Evolutionary conservation across 1,140 invertebrate genomes (phyloP), one percentile per base, ranked within the genome.

Genomic region (Onthophagus taurus): DNA sequence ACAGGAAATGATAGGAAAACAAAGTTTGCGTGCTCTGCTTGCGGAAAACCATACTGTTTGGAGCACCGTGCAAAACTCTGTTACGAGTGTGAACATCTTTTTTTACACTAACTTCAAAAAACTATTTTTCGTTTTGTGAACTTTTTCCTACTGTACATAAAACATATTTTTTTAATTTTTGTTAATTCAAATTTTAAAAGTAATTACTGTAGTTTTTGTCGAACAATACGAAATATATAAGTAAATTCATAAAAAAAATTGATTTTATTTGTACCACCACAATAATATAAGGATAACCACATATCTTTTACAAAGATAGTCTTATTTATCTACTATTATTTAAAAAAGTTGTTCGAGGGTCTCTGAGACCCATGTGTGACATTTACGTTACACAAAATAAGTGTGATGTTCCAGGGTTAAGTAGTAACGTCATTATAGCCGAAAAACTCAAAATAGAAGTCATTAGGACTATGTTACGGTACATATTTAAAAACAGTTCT

Each of bases 321-420:
- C 11, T 12, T 14, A 31, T 31, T 31, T n/a, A 12, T 11, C 30
- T 36, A 20, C 23, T 36, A n/a, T 35, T 35, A 4, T 18, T 35
- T 18, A 19, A 36, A 36, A 17, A 36, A 21, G 3, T 21, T 13
- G 19, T 3, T 11, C n/a, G n/a, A n/a, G 17, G 30, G 30, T 31
- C 16, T 31, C 30, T 31, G 4, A 31, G n/a, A 4, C 30, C 30
- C 30, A 11, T 12, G 4, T 31, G 30, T 31, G 30, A 31, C n/a
- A 14, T 31, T 5, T 36, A 5, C 23, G 34, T 36, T 20, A n/a
- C 34, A 36, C 19, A 36, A 36, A 36, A 36, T 36, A 21, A 19
- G 2, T 11, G 34, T 36, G 34, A 36, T 36, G 17, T 19, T 36
- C 17, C 34, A 36, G 16, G 34, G 17, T 36, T 7, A 26, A n/a